phyloP scores from a whole-genome alignment of 2,888 invertebrate genomes.

The Aricia artaxerxes region DNA sequence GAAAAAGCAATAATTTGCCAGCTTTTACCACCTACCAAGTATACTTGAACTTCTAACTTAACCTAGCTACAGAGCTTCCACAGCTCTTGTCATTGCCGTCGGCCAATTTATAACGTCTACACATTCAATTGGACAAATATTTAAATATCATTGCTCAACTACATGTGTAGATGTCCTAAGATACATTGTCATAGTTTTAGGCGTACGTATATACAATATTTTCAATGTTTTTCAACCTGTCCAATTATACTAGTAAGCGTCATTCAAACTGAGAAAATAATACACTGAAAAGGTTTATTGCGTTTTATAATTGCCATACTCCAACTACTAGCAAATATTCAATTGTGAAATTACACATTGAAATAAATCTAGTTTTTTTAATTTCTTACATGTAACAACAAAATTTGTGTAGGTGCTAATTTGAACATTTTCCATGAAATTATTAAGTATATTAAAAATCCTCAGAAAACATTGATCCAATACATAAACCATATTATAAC shows the following conservation, averaged over 20 bases:
- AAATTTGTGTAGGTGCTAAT: neutral
- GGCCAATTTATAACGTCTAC: conserved; percentile 34
- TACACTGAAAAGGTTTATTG: conserved; percentile 48
- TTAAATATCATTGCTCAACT: conserved; percentile 34
- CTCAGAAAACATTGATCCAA: neutral
- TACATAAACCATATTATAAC: neutral
- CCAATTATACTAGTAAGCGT: conserved; percentile 68
- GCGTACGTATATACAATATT: conserved; percentile 47
- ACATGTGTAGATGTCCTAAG: conserved; percentile 28
- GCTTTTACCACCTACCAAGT: conserved; percentile 61
- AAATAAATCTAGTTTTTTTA: conserved; percentile 29
- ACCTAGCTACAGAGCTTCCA: conserved; percentile 45
- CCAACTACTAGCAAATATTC: conserved; percentile 28
- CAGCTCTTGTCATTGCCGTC: conserved; percentile 38
- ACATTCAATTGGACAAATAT: conserved; percentile 42
- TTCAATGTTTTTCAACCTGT: conserved; percentile 44
- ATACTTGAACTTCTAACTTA: conserved; percentile 56
- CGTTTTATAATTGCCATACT: conserved; percentile 25
- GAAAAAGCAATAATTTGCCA: conserved; percentile 68
- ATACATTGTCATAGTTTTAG: conserved; percentile 35
- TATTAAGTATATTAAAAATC: neutral
- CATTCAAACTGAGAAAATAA: conserved; percentile 57
- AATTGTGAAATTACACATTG: conserved; percentile 28
- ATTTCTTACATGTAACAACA: conserved; percentile 20
- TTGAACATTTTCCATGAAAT: neutral